Percentiles rank a stretch among this genome's conserved stretches.
These are phyloP conservation scores for Sprattus sprattus DNA, from an alignment of 2,113 vertebrate genomes.

Conservation along the genomic window DNA sequence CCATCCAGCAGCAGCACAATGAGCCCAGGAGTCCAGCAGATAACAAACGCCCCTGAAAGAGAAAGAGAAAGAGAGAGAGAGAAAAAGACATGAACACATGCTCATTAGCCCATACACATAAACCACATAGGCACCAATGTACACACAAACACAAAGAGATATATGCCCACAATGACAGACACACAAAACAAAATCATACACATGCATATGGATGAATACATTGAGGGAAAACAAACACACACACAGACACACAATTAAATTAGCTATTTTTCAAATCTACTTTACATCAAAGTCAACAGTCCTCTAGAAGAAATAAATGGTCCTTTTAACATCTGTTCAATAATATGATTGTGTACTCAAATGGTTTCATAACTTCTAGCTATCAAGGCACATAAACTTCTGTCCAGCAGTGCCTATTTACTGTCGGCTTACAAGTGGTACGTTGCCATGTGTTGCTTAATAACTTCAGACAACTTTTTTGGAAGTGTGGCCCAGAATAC, in stretches of 20 bases:
- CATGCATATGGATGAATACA: background rate
- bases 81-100: background rate
- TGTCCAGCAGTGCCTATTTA: background rate
- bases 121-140: background rate
- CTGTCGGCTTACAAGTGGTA: background rate
- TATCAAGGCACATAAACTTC: background rate
- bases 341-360: background rate
- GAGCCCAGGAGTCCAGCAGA: conserved; percentile 96
- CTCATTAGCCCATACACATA: background rate
- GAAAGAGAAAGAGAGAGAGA: background rate
- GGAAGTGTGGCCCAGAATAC: background rate
- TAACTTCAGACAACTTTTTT: background rate
- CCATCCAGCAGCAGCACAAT: conserved; percentile 88
- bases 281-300: no score
- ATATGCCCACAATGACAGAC: background rate
- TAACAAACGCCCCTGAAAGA: conserved; percentile 86
- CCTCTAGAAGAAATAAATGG: no score
- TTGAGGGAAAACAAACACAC: background rate
- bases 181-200: background rate
- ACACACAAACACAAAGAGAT: background rate
- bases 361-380: background rate
- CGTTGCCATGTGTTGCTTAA: background rate
- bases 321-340: no score
- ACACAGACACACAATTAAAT: background rate
- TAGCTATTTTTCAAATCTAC: no score